These are phyloP conservation scores for Drosophila sordidula DNA, from an alignment of 2,888 invertebrate genomes.

Conservation along the genomic window DNA sequence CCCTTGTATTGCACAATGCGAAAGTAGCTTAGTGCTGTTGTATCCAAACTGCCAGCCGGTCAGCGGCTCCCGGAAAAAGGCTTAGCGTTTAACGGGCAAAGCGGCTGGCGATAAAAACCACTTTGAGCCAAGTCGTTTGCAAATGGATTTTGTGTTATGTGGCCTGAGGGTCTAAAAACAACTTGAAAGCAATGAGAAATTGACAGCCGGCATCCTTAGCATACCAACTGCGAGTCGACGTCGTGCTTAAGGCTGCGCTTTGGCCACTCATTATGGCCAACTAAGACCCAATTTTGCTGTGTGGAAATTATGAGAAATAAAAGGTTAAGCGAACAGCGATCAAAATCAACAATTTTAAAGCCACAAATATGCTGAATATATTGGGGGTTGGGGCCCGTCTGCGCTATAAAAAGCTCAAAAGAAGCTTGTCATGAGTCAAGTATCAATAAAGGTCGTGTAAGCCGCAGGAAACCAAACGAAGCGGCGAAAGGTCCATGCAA, in stretches of 20 bases:
- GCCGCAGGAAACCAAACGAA: slow-evolving; percentile 48
- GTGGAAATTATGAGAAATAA: slow-evolving; percentile 39
- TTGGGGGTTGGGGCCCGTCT: neutral
- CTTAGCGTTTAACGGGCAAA: slow-evolving; percentile 43
- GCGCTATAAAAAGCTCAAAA: slow-evolving; percentile 47
- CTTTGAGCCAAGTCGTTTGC: slow-evolving; percentile 30
- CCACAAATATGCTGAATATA: slow-evolving; percentile 25
- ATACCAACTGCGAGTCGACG: slow-evolving; percentile 21
- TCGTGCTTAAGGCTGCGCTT: slow-evolving; percentile 5
- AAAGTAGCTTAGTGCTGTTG: slow-evolving; percentile 44
- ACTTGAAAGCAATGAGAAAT: slow-evolving; percentile 27
- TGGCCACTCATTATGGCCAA: slow-evolving; percentile 57
- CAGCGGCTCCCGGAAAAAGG: slow-evolving; percentile 22
- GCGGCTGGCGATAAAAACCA: slow-evolving; percentile 22
- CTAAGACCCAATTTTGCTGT: slow-evolving; percentile 40
- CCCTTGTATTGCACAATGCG: slow-evolving; percentile 14
- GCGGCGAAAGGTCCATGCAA: slow-evolving; percentile 59
- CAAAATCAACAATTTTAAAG: slow-evolving; percentile 46
- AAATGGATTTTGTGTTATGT: slow-evolving; percentile 43
- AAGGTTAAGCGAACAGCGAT: slow-evolving; percentile 46
- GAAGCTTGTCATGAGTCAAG: slow-evolving; percentile 51
- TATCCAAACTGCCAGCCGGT: slow-evolving; percentile 5
- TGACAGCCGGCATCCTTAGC: slow-evolving; percentile 22
- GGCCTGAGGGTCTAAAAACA: slow-evolving; percentile 11
- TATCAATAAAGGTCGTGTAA: slow-evolving; percentile 76